Base-by-base conservation (phyloP, 2,888 invertebrate genomes). In the Volucella inflata region DNA sequence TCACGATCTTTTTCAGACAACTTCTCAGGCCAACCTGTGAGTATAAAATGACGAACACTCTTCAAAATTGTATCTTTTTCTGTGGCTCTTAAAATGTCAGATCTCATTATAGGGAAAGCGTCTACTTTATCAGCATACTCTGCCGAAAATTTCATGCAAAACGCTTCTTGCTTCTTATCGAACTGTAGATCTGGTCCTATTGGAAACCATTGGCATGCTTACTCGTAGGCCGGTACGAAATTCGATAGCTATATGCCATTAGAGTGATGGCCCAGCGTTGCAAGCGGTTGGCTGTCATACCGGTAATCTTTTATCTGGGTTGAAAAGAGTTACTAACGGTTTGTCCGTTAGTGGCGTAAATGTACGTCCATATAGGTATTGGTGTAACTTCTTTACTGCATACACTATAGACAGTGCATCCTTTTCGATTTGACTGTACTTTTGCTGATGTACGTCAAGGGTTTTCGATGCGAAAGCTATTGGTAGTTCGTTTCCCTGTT, bases 391-490 rank as follows among this genome's bases (percentile, higher is more conserved):
- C 10, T 53, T 74, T 10, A 83, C 70, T 8, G 74, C 77, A 38
- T 74, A 78, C 11, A 84, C 72, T 21, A 68, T 79, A 10, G 60
- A 70, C 1, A 68, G 59, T 12, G 70, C 82, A 60, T 82, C 68
- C 46, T 82, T 87, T 48, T 87, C 85, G 8, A 85, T 70, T 71
- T 87, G 85, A 2, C 65, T 76, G 38, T 83, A 87, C 21, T 75
- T 71, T 14, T 30, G 40, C 68, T 84, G 77, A 17, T 78, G 65
- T 10, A 30, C 11, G 50, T 79, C 82, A 10, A 87, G 53, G 2
- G 83, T 80, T 67, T 87, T 83, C 6, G 87, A 84, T 14, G 84
- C 81, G 53, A 81, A 50, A 16, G 78, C 68, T 14, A 87, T 79
- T 4, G 83, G 80, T 51, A 62, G 59, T 67, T 87, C 85, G 1